phyloP scores from a whole-genome alignment of 2,888 invertebrate genomes.

The Ophion costatus region DNA sequence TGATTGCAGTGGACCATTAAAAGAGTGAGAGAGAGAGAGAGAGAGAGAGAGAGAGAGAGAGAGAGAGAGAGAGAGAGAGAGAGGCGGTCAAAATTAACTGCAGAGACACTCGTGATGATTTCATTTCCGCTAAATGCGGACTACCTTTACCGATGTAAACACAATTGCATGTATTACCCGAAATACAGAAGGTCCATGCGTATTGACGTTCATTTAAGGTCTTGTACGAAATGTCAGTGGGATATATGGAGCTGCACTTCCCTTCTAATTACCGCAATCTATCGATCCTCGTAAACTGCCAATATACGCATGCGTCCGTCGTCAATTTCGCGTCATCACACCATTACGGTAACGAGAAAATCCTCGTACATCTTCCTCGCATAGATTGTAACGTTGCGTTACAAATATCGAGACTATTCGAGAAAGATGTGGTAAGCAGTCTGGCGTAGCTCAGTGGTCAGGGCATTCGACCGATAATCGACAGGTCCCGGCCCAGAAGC shows the following conservation, averaged over 20 bases:
- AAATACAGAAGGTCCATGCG: not conserved
- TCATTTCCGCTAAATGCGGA: not conserved
- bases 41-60: too few species aligned
- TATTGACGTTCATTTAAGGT: conserved; percentile 6
- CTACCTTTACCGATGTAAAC: not conserved
- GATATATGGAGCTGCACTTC: conserved; percentile 57
- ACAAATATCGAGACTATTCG: too few species aligned
- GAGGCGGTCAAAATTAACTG: not conserved
- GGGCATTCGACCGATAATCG: too few species aligned
- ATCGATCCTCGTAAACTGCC: conserved; percentile 72
- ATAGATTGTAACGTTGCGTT: too few species aligned
- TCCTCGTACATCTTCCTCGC: conserved; percentile 21
- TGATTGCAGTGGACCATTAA: not conserved
- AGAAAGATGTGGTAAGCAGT: too few species aligned
- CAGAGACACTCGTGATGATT: conserved; percentile 10
- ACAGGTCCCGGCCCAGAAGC: too few species aligned
- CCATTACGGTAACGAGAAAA: conserved; percentile 71
- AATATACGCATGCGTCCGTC: conserved; percentile 54
- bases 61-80: not conserved
- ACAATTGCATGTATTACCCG: conserved; percentile 22
- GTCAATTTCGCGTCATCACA: conserved; percentile 68
- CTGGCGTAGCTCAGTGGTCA: too few species aligned
- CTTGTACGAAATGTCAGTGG: conserved; percentile 38
- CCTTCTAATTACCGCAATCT: conserved; percentile 73
- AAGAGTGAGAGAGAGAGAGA: not conserved